phyloP scores from a whole-genome alignment of 2,113 vertebrate species.

The Tenebrosternarchus preto region DNA sequence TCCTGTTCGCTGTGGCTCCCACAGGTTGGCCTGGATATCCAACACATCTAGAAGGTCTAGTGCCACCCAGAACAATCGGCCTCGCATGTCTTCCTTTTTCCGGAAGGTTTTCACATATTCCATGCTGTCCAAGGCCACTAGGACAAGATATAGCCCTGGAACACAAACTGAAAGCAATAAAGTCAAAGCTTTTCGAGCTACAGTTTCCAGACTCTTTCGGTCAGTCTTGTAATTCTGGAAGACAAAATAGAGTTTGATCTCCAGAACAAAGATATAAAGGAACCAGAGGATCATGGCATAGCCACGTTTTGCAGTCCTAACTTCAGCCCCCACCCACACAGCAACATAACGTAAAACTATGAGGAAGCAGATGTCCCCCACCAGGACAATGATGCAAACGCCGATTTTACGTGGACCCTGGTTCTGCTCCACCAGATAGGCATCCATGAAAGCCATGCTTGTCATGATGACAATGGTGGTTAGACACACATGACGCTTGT shows the following conservation, averaged over 20 bases:
- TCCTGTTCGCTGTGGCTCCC: slow-evolving; percentile 84
- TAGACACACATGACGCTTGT: slow-evolving; percentile 86
- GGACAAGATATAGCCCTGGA: slow-evolving; percentile 82
- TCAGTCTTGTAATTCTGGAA: slow-evolving; percentile 89
- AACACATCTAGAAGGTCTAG: slow-evolving; percentile 84
- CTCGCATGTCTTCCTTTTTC: slow-evolving; percentile 86
- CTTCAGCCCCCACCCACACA: slow-evolving; percentile 86
- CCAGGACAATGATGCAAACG: slow-evolving; percentile 85
- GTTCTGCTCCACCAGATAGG: slow-evolving; percentile 88
- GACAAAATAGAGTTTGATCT: slow-evolving; percentile 89
- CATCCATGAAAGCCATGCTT: slow-evolving; percentile 90
- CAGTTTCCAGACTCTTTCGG: slow-evolving; percentile 79
- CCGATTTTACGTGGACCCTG: slow-evolving; percentile 87
- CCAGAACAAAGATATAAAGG: slow-evolving; percentile 86
- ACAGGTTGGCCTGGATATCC: slow-evolving; percentile 86
- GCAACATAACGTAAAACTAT: slow-evolving; percentile 86
- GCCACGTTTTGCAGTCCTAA: slow-evolving; percentile 83
- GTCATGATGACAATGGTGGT: slow-evolving; percentile 87
- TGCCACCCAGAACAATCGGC: slow-evolving; percentile 87
- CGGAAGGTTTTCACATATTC: slow-evolving; percentile 86
- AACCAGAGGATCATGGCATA: slow-evolving; percentile 91
- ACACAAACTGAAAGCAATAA: slow-evolving; percentile 84
- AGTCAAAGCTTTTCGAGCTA: slow-evolving; percentile 84
- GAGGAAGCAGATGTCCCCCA: slow-evolving; percentile 86
- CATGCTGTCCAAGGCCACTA: slow-evolving; percentile 88